phyloP scores from a whole-genome alignment of 2,888 invertebrate genomes.

The Dynastes tityus region DNA sequence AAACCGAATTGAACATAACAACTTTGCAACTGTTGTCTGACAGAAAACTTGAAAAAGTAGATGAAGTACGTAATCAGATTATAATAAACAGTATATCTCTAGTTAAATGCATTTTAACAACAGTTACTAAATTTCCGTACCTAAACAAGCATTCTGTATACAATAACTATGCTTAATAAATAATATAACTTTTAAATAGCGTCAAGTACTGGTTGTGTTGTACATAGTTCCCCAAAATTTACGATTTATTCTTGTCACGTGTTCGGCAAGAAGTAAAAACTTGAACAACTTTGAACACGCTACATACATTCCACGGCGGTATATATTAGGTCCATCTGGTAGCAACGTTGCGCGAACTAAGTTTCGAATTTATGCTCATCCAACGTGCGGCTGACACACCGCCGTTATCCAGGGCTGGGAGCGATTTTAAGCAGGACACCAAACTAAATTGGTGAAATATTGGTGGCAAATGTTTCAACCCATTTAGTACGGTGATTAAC shows the following conservation, averaged over 20 bases:
- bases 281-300: constrained; percentile 11
- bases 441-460: constrained; percentile 26
- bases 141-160: no score
- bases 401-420: background rate
- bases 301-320: constrained; percentile 38
- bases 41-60: no score
- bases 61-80: no score
- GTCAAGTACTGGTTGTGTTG: background rate
- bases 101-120: no score
- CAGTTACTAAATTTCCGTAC: no score
- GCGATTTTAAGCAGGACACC: constrained; percentile 26
- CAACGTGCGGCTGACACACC: constrained; percentile 56
- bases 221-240: constrained; percentile 18
- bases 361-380: constrained; percentile 59
- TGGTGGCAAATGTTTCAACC: constrained; percentile 10
- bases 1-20: no score
- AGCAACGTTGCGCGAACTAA: constrained; percentile 54
- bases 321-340: constrained; percentile 55
- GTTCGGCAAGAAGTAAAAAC: constrained; percentile 2
- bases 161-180: background rate
- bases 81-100: no score
- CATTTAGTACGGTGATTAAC: constrained; percentile 3
- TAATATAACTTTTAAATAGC: background rate
- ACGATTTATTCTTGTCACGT: constrained; percentile 23
- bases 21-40: no score